Evolutionary conservation across 2,888 invertebrate species (phyloP).

Genomic region (Lithophane socia): DNA sequence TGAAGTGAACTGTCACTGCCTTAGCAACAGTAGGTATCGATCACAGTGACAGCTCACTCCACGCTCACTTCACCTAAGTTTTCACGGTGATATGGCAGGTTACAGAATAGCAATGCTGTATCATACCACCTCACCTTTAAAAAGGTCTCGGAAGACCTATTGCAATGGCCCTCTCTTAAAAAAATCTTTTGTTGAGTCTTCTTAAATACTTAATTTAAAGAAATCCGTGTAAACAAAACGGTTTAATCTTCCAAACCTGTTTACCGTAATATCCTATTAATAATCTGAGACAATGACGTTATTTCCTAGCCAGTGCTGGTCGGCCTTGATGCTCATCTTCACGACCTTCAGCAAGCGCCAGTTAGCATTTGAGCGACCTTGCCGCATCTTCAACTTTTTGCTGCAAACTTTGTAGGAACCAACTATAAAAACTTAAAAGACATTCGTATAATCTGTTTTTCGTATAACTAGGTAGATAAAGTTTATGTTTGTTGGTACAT

Average conservation of each 20-base stretch:
- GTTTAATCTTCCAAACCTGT: conserved; percentile 35
- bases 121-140: not conserved
- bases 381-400: conserved; percentile 83
- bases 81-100: no score
- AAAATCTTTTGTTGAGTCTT: not conserved
- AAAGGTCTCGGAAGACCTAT: not conserved
- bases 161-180: not conserved
- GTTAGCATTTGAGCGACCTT: conserved; percentile 95
- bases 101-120: no score
- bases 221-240: conserved; percentile 46
- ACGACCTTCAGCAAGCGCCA: conserved; percentile 96
- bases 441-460: conserved; percentile 34
- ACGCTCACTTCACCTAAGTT: no score
- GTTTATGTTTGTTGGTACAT: conserved; percentile 13
- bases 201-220: not conserved
- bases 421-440: conserved; percentile 22
- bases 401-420: not conserved
- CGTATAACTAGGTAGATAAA: conserved; percentile 30
- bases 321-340: conserved; percentile 94
- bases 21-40: no score
- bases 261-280: conserved; percentile 63
- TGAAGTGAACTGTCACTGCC: no score
- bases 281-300: conserved; percentile 53
- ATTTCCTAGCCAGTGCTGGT: conserved; percentile 93
- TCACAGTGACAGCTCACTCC: no score